Evolutionary conservation across 2,888 invertebrate species (phyloP).

Genomic region (Caradrina clavipalpis): DNA sequence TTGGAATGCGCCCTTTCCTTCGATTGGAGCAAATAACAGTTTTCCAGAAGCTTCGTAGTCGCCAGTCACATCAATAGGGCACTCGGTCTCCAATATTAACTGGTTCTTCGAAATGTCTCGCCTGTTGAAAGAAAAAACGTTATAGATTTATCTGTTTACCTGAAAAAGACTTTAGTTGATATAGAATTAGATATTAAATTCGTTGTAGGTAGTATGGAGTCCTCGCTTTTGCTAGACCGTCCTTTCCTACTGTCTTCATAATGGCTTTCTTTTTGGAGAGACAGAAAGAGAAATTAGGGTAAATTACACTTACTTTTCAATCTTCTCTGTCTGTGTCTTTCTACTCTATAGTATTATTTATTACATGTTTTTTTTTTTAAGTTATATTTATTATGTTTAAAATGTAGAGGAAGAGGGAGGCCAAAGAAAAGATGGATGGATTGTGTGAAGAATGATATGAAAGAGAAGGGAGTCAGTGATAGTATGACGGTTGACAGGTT

Average conservation of each 20-base stretch:
- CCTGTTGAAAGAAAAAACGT: conserved; percentile 22
- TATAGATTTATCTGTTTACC: background rate
- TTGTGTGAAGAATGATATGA: no score
- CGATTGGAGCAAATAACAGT: conserved; percentile 16
- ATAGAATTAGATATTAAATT: background rate
- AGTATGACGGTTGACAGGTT: no score
- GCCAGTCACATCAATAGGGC: conserved; percentile 40
- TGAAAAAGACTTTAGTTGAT: background rate
- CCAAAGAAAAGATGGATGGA: no score
- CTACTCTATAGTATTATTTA: background rate
- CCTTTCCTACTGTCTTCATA: no score
- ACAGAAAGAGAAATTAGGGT: no score
- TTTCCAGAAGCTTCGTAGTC: conserved; percentile 35
- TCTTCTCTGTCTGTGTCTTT: background rate
- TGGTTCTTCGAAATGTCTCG: conserved; percentile 7
- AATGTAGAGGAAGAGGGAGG: no score
- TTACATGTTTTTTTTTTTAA: background rate
- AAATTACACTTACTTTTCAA: conserved; percentile 47
- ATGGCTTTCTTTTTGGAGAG: no score
- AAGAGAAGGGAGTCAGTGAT: no score
- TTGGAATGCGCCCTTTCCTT: conserved; percentile 47
- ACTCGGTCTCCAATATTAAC: conserved; percentile 14
- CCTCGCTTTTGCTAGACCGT: no score
- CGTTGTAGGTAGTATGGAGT: no score
- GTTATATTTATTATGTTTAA: no score